These are phyloP conservation scores for Drosophila rhopaloa DNA, from an alignment of 1,140 invertebrate species.

Conservation along the genomic window DNA sequence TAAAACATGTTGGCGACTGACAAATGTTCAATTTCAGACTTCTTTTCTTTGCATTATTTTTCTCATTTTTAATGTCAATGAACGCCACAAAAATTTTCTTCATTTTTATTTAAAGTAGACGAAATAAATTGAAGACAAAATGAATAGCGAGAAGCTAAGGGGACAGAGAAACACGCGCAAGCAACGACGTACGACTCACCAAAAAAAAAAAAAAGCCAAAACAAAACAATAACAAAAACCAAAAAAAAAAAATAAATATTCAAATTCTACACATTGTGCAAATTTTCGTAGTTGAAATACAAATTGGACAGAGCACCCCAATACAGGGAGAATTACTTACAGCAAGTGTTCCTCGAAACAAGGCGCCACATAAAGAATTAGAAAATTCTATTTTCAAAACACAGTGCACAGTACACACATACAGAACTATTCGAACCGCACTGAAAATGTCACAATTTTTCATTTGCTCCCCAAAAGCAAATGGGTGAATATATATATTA, in stretches of 20 bases:
- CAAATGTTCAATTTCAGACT: constrained; percentile 64
- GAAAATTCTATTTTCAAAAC: constrained; percentile 52
- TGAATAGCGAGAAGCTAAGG: constrained; percentile 38
- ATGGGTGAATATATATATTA: constrained; percentile 2
- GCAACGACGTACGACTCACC: constrained; percentile 47
- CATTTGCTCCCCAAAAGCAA: constrained; percentile 1
- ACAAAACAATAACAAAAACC: constrained; percentile 45
- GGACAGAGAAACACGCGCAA: constrained; percentile 67
- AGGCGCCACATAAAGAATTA: constrained; percentile 64
- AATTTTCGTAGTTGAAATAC: constrained; percentile 70
- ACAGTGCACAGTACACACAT: background rate
- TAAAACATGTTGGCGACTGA: constrained; percentile 48
- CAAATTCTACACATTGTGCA: constrained; percentile 73
- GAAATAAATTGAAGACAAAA: constrained; percentile 72
- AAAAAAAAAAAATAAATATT: constrained; percentile 57
- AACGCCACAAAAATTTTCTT: constrained; percentile 74
- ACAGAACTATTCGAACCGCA: constrained; percentile 2
- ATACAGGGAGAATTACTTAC: constrained; percentile 41
- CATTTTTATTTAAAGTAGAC: constrained; percentile 80
- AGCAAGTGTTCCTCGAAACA: constrained; percentile 28
- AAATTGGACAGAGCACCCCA: constrained; percentile 57
- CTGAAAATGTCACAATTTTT: constrained; percentile 34
- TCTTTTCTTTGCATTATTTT: constrained; percentile 50
- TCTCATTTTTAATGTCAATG: constrained; percentile 71
- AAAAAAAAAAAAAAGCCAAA: constrained; percentile 3